These are phyloP conservation scores for Limanda limanda DNA, from an alignment of 2,113 vertebrate genomes.

Conservation along the genomic window DNA sequence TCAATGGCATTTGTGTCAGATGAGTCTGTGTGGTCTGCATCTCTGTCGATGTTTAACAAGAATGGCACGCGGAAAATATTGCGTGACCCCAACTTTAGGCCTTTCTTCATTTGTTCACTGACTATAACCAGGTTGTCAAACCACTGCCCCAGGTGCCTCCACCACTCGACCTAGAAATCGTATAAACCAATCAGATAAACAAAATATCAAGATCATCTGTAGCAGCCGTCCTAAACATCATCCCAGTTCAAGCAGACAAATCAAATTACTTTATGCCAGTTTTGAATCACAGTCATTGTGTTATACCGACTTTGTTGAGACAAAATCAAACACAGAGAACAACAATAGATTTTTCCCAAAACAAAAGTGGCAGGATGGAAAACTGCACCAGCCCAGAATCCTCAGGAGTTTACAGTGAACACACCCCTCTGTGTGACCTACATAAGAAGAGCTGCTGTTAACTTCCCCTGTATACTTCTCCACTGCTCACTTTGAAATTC, in stretches of 20 bases:
- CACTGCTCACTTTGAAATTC: neutral
- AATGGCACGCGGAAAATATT: neutral
- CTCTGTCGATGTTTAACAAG: neutral
- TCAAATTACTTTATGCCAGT: no score
- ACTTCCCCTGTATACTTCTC: constrained; percentile 8
- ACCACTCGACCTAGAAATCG: no score
- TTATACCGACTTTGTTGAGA: neutral
- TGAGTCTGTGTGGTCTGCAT: constrained; percentile 10
- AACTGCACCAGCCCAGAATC: constrained; percentile 42
- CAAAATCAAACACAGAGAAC: constrained; percentile 19
- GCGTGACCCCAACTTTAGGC: neutral
- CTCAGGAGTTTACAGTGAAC: constrained; percentile 52
- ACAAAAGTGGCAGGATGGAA: constrained; percentile 45
- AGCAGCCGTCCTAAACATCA: no score
- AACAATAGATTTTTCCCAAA: constrained; percentile 14
- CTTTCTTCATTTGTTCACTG: neutral
- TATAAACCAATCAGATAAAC: no score
- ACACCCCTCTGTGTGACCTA: constrained; percentile 61
- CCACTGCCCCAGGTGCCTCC: constrained; percentile 13
- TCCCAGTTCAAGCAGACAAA: no score
- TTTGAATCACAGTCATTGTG: no score
- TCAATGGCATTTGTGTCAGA: neutral
- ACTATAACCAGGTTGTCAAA: neutral
- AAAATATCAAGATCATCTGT: no score
- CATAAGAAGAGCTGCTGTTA: constrained; percentile 55